Evolutionary conservation across 2,113 vertebrate species (phyloP).

Genomic region (Eira barbara): DNA sequence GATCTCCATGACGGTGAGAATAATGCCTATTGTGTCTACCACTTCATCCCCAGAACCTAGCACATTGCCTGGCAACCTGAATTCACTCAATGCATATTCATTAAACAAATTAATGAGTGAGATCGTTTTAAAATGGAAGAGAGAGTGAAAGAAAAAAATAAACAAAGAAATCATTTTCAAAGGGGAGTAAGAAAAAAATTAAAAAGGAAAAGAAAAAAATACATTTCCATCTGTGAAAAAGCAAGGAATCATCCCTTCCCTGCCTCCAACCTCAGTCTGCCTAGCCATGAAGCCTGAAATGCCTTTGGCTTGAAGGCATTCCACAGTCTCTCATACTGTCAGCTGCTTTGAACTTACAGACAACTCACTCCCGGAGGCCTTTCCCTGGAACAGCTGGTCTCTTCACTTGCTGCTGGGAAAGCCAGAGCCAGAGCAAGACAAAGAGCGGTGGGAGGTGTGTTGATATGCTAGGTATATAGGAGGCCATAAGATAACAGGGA

Average conservation of each 20-base stretch:
- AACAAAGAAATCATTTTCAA: background rate
- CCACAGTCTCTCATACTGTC: background rate
- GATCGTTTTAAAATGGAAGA: background rate
- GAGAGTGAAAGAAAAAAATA: background rate
- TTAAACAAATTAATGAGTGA: background rate
- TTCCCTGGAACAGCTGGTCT: background rate
- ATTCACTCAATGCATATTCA: background rate
- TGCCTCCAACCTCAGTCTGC: background rate
- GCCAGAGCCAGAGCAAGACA: background rate
- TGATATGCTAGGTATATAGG: background rate
- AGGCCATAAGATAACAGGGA: background rate
- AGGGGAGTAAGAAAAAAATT: background rate
- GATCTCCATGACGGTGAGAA: background rate
- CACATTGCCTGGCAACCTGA: background rate
- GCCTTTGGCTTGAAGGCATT: background rate
- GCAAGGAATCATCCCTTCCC: background rate
- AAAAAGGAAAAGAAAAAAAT: background rate
- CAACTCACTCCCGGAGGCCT: background rate
- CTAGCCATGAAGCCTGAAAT: background rate
- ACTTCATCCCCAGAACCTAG: background rate
- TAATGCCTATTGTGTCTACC: background rate
- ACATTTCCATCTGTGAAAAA: background rate
- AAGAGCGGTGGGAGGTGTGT: background rate
- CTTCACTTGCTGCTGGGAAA: background rate
- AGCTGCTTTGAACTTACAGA: background rate